A percentile compares a stretch with the other conserved stretches of the same genome.
phyloP scores from a whole-genome alignment of 2,113 vertebrate genomes.

The Dinomys branickii region DNA sequence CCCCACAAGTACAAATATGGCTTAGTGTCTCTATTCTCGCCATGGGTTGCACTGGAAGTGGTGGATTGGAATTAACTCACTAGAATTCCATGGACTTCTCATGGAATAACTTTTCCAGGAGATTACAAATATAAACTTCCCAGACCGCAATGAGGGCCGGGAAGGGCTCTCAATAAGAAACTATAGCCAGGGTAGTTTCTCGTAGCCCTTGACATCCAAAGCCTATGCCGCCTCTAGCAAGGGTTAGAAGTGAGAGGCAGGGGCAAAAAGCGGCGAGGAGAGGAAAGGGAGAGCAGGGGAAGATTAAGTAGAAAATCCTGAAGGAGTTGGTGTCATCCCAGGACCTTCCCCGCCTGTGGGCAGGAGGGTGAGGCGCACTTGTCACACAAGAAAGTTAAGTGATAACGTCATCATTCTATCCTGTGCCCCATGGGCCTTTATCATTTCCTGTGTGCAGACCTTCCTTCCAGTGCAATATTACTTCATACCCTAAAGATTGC shows the following conservation, averaged over 20 bases:
- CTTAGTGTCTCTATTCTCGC: no score
- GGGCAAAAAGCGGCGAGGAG: not conserved
- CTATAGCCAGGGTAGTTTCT: not conserved
- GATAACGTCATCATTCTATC: not conserved
- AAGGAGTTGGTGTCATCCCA: not conserved
- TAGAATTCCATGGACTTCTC: no score
- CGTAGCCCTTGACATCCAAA: not conserved
- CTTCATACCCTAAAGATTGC: not conserved
- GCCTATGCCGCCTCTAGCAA: not conserved
- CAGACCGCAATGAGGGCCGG: no score
- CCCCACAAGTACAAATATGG: no score
- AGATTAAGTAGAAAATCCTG: not conserved
- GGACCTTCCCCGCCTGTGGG: not conserved
- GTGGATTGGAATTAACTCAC: no score
- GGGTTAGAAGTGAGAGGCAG: not conserved
- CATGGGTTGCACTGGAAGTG: no score
- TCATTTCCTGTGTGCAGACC: not conserved
- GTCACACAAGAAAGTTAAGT: not conserved
- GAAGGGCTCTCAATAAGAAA: not conserved
- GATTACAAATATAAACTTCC: no score
- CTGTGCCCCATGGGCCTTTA: not conserved
- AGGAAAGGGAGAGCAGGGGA: not conserved
- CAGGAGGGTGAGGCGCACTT: not conserved
- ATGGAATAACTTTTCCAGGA: no score
- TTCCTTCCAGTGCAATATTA: not conserved